Base-by-base conservation (phyloP, 1,140 invertebrate species). In the Bombus picipes region DNA sequence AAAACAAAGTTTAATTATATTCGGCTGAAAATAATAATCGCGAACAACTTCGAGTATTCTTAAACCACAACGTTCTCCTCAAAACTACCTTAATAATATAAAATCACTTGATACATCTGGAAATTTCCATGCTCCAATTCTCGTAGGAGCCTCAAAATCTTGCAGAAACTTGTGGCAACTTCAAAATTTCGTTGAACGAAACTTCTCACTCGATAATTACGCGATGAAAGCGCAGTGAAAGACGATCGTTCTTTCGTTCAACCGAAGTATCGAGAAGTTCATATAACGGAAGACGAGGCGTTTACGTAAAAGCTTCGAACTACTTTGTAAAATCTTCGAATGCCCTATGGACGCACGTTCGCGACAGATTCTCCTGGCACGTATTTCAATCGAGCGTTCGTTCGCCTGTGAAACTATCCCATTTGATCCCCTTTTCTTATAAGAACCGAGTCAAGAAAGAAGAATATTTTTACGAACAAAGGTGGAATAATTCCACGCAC, bases 331-430 rank as follows among this genome's bases (percentile, higher is more conserved):
- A 75, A 82, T 82, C 81, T 82, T 75, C 39, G 39, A 82, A 53
- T 57, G 39, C 57, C 25, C 72, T 39, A 47, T 41, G 57, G 81
- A 82, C 81, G 71, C 81, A 82, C 81, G 81, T 82, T 37, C 81
- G 81, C 81, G 71, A 82, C 81, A 82, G 81, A 82, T 82, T 82
- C 81, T 65, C 71, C 57, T 2, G 81, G 81, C 81, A 82, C 81
- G 81, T 82, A 75, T 82, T 82, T 82, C 81, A 82, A 82, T 82
- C 71, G 37, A 47, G 71, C 53, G 71, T 65, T 66, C 71, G 81
- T 37, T 82, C 81, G 37, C 32, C 73, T 62, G 71, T 59, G 72
- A 75, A 62, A 82, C 41, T 43, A 82, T 74, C 47, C 71, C 32
- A 66, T 82, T 65, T 59, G 32, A 12, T n/a, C 57, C 25, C 53